Base-by-base conservation (phyloP, 1,140 invertebrate species). In the Pseudomyrmex concolor region DNA sequence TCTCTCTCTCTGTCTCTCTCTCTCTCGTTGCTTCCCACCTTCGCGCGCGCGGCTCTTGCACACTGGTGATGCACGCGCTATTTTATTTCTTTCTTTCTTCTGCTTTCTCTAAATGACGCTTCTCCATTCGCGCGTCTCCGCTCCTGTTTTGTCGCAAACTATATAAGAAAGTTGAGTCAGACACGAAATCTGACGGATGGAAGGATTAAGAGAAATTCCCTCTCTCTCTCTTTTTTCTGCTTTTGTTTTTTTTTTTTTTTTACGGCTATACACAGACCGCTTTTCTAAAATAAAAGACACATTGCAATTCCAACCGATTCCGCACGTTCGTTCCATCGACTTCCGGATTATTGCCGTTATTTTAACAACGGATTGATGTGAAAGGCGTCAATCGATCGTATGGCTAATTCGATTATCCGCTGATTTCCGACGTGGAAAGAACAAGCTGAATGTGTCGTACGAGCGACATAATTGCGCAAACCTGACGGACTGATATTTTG, bases 1-100 rank as follows among this genome's bases (percentile, higher is more conserved):
- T 83, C 59, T 17, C 57, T 59, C 55, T 80, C 63, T 17, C 57
- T 59, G 50, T 80, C 63, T 68, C 45, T 55, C 43, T 45, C 66
- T 50, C 17, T n/a, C 63, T 54, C 68, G 45, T 17, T 50, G 50
- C 50, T 67, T 86, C 50, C 57, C 43, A n/a, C 70, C 48, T 10
- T 57, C 17, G 0, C 10, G 1, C 60, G 5, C 63, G n/a, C 45
- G 15, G 4, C 19, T 55, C 77, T 3, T 19, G 66, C 51, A 34
- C 76, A 9, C 4, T 10, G 9, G n/a, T n/a, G 3, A 8, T n/a
- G 48, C 9, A 7, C 55, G 4, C 17, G 45, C 43, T 54, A 51
- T 62, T 82, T 82, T 74, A 62, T 63, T 82, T 74, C 48, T 63
- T 82, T 74, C 22, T 63, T 45, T 19, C 22, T 15, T 15, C 50